Evolutionary conservation across 2,888 invertebrate species (phyloP), one percentile per base, ranked within the genome.

Genomic region (Halocaridina rubra): DNA sequence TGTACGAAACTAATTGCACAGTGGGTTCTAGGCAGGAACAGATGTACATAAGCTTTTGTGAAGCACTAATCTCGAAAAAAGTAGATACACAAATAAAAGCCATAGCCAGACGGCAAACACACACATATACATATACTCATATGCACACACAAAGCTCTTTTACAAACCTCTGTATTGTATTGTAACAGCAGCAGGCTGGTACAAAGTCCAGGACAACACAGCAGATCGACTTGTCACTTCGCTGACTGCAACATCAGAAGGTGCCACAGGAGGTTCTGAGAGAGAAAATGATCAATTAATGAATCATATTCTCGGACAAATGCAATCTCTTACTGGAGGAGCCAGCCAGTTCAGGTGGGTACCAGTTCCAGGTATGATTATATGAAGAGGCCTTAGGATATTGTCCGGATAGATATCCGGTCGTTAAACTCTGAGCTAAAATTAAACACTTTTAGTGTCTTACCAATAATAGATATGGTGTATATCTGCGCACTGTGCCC

Each of bases 151-250:
- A 19, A 13, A 16, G 2, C 10, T 53, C 2, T 2, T 16, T 0
- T 27, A 33, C 19, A 29, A 61, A 74, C 72, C 81, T 33, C 39
- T 64, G 59, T 77, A 82, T 19, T 82, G 82, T 8, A 82, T 76
- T 27, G 76, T 77, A 59, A 82, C 76, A n/a, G 82, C 69, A 10
- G 82, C 82, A 13, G 82, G 69, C 53, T 76, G 69, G 5, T 69
- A 71, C 8, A 82, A 27, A 3, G 30, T 67, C 82, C 82, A 82
- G 29, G 82, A 30, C 57, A 82, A 33, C 19, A 57, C 71, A 39
- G 82, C 82, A 4, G 76, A 77, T 22, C 77, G 69, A 32, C 82
- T 82, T n/a, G 82, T 82, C 22, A 82, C 59, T 19, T 82, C 82
- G 24, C 69, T 46, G 10, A 82, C 59, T 16, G 22, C 64, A 7